These are phyloP conservation scores for Diorhabda elongata DNA, from an alignment of 1,140 invertebrate genomes.

Conservation along the genomic window DNA sequence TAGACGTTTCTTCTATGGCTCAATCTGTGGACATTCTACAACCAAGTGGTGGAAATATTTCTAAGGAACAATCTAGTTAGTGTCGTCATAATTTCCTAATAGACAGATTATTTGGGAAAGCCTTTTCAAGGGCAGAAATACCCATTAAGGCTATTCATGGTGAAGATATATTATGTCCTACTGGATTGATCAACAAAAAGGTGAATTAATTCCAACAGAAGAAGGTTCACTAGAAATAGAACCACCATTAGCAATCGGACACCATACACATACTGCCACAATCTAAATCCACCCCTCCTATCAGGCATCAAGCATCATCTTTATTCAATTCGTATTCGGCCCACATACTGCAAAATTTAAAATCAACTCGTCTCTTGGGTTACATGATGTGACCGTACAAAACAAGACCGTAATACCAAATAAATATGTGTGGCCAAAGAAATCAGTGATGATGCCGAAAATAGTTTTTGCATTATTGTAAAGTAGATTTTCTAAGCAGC, in stretches of 20 bases:
- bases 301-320: conserved; percentile 22
- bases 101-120: conserved; percentile 23
- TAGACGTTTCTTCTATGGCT: conserved; percentile 27
- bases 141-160: conserved; percentile 37
- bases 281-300: conserved; percentile 21
- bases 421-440: conserved; percentile 19
- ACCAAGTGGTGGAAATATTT: conserved; percentile 28
- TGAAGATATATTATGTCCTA: conserved; percentile 28
- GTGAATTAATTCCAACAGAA: conserved; percentile 16
- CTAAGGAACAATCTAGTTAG: conserved; percentile 24
- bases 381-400: conserved; percentile 14
- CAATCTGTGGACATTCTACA: conserved; percentile 24
- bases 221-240: conserved; percentile 11
- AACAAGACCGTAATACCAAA: conserved; percentile 15
- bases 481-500: conserved; percentile 11
- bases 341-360: conserved; percentile 22
- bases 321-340: conserved; percentile 23
- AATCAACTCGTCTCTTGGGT: conserved; percentile 17
- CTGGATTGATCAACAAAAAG: conserved; percentile 23
- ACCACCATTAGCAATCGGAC: conserved; percentile 17
- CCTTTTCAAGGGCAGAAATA: conserved; percentile 17
- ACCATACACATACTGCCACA: conserved; percentile 22
- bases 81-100: conserved; percentile 19
- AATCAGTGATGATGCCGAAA: conserved; percentile 15
- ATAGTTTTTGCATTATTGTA: conserved; percentile 12